A percentile compares a stretch with the other conserved stretches of the same genome.
phyloP scores from a whole-genome alignment of 2,797 vertebrate genomes.

The Orestias chungarensis region DNA sequence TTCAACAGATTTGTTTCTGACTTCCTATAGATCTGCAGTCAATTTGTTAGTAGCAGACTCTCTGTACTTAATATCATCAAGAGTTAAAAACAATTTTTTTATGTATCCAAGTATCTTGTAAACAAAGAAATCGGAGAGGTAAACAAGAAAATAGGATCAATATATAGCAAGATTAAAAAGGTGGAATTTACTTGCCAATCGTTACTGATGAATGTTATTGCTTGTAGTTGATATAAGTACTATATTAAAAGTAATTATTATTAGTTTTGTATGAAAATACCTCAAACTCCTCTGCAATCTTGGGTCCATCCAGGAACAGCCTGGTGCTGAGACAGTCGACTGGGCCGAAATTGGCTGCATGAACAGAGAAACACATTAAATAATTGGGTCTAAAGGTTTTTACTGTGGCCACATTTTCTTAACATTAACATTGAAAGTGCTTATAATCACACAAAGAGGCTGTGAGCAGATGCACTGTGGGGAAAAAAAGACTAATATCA shows the following conservation, averaged over 20 bases:
- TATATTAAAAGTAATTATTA: no score
- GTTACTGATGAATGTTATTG: neutral
- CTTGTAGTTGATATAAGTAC: neutral
- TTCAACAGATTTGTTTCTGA: no score
- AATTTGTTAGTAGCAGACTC: neutral
- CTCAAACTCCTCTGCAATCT: constrained; percentile 94
- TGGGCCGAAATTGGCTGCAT: constrained; percentile 84
- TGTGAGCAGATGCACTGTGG: neutral
- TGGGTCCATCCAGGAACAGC: constrained; percentile 92
- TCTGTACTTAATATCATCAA: neutral
- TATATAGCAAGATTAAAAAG: neutral
- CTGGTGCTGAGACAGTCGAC: constrained; percentile 91
- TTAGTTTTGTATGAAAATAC: constrained; percentile 60
- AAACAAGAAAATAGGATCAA: neutral
- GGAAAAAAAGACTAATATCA: neutral
- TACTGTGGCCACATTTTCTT: neutral
- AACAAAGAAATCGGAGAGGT: neutral
- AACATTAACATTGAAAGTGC: neutral
- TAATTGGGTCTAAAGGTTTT: neutral
- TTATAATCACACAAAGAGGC: neutral
- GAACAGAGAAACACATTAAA: neutral
- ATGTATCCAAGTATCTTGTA: neutral
- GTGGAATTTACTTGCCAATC: neutral
- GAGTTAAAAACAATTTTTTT: neutral
- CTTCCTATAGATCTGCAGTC: no score